phyloP scores from a whole-genome alignment of 1,140 invertebrate genomes.

The Habropoda laboriosa region DNA sequence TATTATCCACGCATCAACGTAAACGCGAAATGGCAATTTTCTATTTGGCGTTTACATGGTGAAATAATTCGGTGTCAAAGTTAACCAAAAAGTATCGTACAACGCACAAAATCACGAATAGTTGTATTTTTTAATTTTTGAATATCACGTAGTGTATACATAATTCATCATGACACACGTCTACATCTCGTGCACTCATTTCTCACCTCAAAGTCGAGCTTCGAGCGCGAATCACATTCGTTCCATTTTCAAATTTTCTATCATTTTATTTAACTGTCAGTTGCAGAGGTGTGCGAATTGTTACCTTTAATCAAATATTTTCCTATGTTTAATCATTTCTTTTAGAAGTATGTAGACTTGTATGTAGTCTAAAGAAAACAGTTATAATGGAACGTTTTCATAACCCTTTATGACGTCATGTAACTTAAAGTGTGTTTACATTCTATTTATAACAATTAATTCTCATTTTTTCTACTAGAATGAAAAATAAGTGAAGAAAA shows the following conservation, averaged over 20 bases:
- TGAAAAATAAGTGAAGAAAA: too few species aligned
- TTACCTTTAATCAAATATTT: neutral
- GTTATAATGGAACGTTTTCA: too few species aligned
- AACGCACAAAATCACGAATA: neutral
- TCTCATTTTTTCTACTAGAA: too few species aligned
- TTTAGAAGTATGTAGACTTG: too few species aligned
- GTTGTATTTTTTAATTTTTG: neutral
- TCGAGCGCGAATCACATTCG: too few species aligned
- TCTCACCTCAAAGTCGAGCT: neutral
- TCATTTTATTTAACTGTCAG: neutral
- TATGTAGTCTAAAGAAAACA: too few species aligned
- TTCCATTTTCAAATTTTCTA: neutral
- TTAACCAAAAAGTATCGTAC: neutral
- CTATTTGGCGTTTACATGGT: neutral
- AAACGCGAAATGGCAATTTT: neutral
- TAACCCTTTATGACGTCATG: too few species aligned
- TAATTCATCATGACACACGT: too few species aligned
- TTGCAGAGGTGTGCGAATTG: neutral
- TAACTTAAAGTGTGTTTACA: too few species aligned
- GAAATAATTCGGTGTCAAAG: conserved; percentile 42
- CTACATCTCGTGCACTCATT: neutral
- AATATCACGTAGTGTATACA: neutral
- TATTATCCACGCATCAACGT: neutral
- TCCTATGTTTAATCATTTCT: too few species aligned
- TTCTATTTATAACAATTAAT: too few species aligned